These are phyloP conservation scores for Cetoscarus ocellatus DNA, from an alignment of 2,797 vertebrate species.

Conservation along the genomic window DNA sequence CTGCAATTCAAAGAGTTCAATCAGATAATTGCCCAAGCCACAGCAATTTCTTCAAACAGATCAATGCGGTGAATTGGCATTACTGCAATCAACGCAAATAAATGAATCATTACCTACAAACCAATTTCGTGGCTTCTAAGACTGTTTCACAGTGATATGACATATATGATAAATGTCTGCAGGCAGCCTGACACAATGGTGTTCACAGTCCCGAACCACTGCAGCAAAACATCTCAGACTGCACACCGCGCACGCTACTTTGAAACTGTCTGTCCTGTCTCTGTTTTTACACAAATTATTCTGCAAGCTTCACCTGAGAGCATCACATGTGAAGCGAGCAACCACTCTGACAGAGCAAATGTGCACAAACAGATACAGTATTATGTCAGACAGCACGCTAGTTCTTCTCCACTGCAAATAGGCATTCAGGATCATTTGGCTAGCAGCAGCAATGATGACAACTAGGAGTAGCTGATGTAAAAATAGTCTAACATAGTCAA, in stretches of 20 bases:
- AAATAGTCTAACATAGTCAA: neutral
- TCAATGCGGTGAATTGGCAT: constrained; percentile 40
- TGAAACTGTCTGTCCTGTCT: constrained; percentile 6
- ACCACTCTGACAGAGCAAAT: constrained; percentile 21
- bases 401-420: neutral
- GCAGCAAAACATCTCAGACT: constrained; percentile 39
- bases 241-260: constrained; percentile 18
- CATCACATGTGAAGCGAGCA: neutral
- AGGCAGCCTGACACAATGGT: constrained; percentile 22
- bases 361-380: neutral
- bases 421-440: neutral
- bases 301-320: constrained; percentile 13
- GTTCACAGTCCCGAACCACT: constrained; percentile 24
- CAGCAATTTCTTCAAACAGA: constrained; percentile 42
- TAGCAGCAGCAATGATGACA: neutral
- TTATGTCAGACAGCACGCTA: constrained; percentile 6
- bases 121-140: constrained; percentile 12
- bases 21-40: constrained; percentile 16
- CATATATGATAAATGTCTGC: constrained; percentile 30
- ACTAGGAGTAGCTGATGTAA: neutral
- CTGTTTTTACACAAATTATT: constrained; percentile 28
- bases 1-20: constrained; percentile 37
- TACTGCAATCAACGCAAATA: constrained; percentile 32
- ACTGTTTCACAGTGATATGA: constrained; percentile 15
- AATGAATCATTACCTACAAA: constrained; percentile 20